phyloP scores from a whole-genome alignment of 2,888 invertebrate species.

The Arctia plantaginis region DNA sequence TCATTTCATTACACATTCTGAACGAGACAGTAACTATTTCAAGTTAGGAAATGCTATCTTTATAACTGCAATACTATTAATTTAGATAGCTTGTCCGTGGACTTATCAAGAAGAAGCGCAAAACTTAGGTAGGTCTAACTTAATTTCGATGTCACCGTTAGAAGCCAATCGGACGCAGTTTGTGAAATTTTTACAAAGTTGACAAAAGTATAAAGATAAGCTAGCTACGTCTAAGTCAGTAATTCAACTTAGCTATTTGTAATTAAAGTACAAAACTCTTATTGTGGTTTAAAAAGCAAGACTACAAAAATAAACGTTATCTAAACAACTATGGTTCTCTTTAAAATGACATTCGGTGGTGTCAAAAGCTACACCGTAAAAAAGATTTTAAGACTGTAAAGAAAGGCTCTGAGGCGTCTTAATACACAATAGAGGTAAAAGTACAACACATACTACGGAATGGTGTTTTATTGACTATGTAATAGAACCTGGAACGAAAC shows the following conservation, averaged over 20 bases:
- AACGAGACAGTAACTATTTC: not conserved
- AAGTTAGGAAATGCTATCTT: slow-evolving; percentile 13
- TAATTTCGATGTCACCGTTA: slow-evolving; percentile 71
- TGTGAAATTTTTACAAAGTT: slow-evolving; percentile 74
- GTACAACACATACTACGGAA: not conserved
- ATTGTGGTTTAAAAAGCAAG: not conserved
- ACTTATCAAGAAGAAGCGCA: slow-evolving; percentile 53
- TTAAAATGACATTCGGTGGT: not conserved
- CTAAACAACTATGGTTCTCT: not conserved
- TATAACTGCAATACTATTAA: slow-evolving; percentile 37
- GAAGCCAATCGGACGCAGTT: slow-evolving; percentile 69
- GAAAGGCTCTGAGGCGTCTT: not conserved
- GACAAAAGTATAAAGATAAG: slow-evolving; percentile 49
- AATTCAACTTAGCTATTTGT: slow-evolving; percentile 14
- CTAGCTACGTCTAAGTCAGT: slow-evolving; percentile 40
- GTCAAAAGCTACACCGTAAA: not conserved
- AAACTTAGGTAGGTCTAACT: slow-evolving; percentile 72
- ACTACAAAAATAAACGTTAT: not conserved
- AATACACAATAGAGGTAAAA: not conserved
- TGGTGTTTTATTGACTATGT: not conserved
- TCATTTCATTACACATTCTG: not conserved
- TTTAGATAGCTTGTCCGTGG: slow-evolving; percentile 38
- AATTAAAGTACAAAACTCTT: not conserved
- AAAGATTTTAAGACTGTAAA: not conserved
- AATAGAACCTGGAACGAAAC: no score